phyloP scores from a whole-genome alignment of 64 coral and sea anemone species.

The Montipora cactus region DNA sequence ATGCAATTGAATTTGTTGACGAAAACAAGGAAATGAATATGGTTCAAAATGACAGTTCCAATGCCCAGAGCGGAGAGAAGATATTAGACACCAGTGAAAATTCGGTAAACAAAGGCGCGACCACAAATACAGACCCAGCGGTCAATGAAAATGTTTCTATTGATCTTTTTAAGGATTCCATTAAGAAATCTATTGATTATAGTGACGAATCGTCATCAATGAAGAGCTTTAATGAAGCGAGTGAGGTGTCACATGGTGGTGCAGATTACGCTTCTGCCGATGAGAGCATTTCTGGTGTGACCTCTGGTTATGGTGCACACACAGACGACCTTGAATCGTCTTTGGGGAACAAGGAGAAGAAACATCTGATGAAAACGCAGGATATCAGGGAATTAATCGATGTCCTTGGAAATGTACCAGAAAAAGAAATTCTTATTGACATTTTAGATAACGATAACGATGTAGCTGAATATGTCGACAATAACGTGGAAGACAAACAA shows the following conservation, averaged over 20 bases:
- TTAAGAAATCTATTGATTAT: background rate
- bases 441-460: background rate
- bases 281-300: background rate
- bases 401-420: constrained; percentile 13
- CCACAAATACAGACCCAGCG: background rate
- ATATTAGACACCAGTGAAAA: background rate
- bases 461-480: background rate
- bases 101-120: background rate
- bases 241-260: background rate
- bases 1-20: constrained; percentile 49
- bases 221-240: background rate
- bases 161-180: background rate
- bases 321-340: background rate
- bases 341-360: background rate
- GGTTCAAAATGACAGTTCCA: background rate
- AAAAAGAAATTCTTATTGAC: background rate
- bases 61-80: background rate
- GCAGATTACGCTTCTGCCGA: background rate
- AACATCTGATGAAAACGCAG: background rate
- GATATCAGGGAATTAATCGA: background rate
- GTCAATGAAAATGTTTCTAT: background rate
- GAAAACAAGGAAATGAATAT: background rate
- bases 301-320: background rate
- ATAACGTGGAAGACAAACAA: background rate
- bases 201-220: background rate